phyloP scores from a whole-genome alignment of 37 sponge, comb jelly and placozoan genomes.

The Eunapius fragilis region DNA sequence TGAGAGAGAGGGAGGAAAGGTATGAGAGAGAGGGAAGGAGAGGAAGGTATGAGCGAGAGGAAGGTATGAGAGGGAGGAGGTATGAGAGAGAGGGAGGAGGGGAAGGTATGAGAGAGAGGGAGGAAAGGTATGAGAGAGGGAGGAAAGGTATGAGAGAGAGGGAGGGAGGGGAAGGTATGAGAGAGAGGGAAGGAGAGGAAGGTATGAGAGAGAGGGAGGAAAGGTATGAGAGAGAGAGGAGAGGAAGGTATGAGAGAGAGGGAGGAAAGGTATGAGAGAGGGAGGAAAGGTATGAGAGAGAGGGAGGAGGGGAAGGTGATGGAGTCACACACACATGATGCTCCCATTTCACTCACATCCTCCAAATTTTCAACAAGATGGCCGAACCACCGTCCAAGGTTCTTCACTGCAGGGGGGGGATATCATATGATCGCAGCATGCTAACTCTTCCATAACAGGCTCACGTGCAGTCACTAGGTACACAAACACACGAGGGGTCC shows the following conservation, averaged over 20 bases:
- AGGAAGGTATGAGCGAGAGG: neutral
- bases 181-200: too few species aligned
- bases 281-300: too few species aligned
- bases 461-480: slow-evolving; percentile 51
- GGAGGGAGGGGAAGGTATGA: neutral
- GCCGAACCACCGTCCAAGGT: slow-evolving; percentile 61
- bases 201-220: too few species aligned
- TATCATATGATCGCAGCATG: neutral
- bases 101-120: too few species aligned
- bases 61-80: neutral
- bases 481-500: slow-evolving; percentile 50
- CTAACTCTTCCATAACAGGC: neutral
- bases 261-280: too few species aligned
- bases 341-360: slow-evolving; percentile 38
- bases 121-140: too few species aligned
- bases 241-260: too few species aligned
- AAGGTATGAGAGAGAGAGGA: too few species aligned
- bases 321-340: neutral
- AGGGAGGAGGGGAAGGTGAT: neutral
- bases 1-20: too few species aligned
- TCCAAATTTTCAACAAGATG: slow-evolving; percentile 80
- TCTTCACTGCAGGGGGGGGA: slow-evolving; percentile 50
- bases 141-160: neutral
- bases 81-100: neutral
- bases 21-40: too few species aligned